Base-by-base conservation (phyloP, 1,140 invertebrate species). In the Papilio polyxenes region DNA sequence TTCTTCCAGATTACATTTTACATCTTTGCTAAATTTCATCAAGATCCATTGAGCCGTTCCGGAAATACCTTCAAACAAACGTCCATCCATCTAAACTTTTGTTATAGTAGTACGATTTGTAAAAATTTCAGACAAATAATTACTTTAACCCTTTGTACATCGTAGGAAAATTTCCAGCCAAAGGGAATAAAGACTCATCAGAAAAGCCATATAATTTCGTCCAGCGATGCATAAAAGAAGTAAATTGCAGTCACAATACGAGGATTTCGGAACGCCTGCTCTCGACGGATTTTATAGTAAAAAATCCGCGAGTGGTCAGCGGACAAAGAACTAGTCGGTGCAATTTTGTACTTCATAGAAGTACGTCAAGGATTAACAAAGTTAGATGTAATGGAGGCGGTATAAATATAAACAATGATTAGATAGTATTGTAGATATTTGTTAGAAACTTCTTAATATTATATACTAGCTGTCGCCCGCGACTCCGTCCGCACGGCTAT, bases 331-430 rank as follows among this genome's bases (percentile, higher is more conserved):
- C 88, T 89, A 86, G 86, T 88, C 86, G 85, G 90, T 88, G 89
- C 89, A 93, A 93, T 93, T 93, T 93, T 92, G 85, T 92, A 92
- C 92, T 93, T 90, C 85, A 92, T 91, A 89, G 87, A 90, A 93
- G 91, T 89, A 84, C 81, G 91, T 88, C 89, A 59, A 20, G 62
- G 81, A 51, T 5, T 53, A 81, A 86, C 78, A 75, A 83, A 37
- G 44, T 75, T 82, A 82, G 40, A 83, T 69, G 31, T 40, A n/a
- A 59, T 83, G 81, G 83, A 83, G 44, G 48, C 11, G 83, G 75
- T 80, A 59, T 59, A 20, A 23, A 74, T 81, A 2, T 53, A 59
- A 37, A 56, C 31, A 6, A 37, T 59, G n/a, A 65, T 65, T 65
- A 65, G 9, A 65, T 23, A 17, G 2, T 56, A 3, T 65, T 65